Conservation (phyloP, 2,113 vertebrate genomes). For the Collichthys lucidus region DNA sequence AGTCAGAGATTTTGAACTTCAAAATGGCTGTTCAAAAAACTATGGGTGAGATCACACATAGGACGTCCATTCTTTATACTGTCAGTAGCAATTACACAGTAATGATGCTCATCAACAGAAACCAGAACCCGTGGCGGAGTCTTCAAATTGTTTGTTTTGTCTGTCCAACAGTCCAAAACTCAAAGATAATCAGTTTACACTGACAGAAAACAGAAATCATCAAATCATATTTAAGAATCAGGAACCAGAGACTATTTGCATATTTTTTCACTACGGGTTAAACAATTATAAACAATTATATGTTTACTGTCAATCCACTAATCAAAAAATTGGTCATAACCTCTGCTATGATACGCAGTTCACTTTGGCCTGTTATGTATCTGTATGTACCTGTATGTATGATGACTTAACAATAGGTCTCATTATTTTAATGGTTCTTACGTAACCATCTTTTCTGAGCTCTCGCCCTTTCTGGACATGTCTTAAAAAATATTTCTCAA, state of each 20-base stretch:
- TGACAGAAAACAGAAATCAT: no score
- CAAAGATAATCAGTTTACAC: neutral
- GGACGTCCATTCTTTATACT: no score
- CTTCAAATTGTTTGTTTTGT: neutral
- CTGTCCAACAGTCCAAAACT: neutral
- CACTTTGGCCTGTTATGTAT: neutral
- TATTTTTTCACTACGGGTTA: neutral
- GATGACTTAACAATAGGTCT: conserved; percentile 11
- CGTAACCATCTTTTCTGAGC: conserved; percentile 38
- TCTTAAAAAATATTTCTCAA: conserved; percentile 10
- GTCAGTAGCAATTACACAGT: no score
- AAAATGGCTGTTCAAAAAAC: no score
- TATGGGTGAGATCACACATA: no score
- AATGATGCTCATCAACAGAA: neutral
- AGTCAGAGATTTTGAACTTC: no score
- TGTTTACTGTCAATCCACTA: neutral
- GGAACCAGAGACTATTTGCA: neutral
- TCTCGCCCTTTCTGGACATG: conserved; percentile 12
- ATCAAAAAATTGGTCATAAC: neutral
- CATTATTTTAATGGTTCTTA: conserved; percentile 60
- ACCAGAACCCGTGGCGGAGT: neutral
- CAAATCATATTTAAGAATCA: neutral
- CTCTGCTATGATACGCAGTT: conserved; percentile 1
- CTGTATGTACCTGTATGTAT: conserved; percentile 6
- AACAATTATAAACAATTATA: neutral